Conservation (phyloP, 2,888 invertebrate genomes). For the Zygaena filipendulae region DNA sequence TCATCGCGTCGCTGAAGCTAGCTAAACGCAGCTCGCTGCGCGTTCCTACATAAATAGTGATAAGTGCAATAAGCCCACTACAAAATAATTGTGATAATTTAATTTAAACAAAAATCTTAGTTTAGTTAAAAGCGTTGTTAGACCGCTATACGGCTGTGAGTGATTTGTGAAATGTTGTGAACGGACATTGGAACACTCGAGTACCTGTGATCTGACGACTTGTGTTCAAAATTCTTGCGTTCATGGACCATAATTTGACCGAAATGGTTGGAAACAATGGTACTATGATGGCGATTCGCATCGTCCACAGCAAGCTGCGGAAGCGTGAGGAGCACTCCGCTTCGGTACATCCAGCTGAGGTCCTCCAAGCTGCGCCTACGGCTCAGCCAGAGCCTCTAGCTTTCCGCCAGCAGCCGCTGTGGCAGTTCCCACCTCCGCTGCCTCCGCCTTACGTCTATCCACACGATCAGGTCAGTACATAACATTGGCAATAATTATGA, state of each 20-base stretch:
- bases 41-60: slow-evolving; percentile 68
- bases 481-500: slow-evolving; percentile 7
- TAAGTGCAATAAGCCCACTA: slow-evolving; percentile 66
- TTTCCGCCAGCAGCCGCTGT: slow-evolving; percentile 77
- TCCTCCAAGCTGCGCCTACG: slow-evolving; percentile 68
- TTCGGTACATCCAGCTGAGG: slow-evolving; percentile 75
- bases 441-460: slow-evolving; percentile 80
- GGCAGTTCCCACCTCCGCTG: slow-evolving; percentile 87
- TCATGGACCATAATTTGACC: slow-evolving; percentile 39
- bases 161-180: slow-evolving; percentile 63
- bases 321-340: slow-evolving; percentile 85
- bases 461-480: slow-evolving; percentile 81
- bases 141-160: slow-evolving; percentile 64
- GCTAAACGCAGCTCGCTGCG: slow-evolving; percentile 61
- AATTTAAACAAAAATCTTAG: slow-evolving; percentile 53
- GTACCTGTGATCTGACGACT: slow-evolving; percentile 61
- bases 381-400: slow-evolving; percentile 67
- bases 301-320: slow-evolving; percentile 91
- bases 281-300: slow-evolving; percentile 88
- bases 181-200: slow-evolving; percentile 63
- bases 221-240: slow-evolving; percentile 59
- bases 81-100: slow-evolving; percentile 64
- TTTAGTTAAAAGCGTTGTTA: slow-evolving; percentile 49
- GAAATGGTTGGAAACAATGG: slow-evolving; percentile 89
- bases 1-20: slow-evolving; percentile 63